A percentile compares a stretch with the other conserved stretches of the same genome.
phyloP scores from a whole-genome alignment of 92 coral and sea anemone genomes.

The Scolanthus callimorphus region DNA sequence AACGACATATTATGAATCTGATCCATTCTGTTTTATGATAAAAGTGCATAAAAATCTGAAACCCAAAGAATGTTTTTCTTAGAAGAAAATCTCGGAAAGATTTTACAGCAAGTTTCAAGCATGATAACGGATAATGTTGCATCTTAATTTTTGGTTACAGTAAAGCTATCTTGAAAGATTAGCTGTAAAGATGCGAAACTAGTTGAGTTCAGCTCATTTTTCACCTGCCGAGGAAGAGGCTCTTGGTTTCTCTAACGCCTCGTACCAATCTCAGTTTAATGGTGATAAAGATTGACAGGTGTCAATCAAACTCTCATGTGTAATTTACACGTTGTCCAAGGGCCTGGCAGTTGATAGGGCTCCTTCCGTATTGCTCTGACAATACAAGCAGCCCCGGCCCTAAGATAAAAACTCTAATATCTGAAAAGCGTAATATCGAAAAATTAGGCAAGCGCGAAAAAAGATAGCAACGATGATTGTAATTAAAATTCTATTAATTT shows the following conservation, averaged over 20 bases:
- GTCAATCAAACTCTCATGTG: conserved; percentile 25
- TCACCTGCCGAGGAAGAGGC: conserved; percentile 4
- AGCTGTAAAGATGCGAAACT: not conserved
- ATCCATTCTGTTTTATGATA: too few relatives aligned
- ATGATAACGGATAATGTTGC: too few relatives aligned
- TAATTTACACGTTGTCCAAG: conserved; percentile 44
- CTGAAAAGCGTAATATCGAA: conserved; percentile 10
- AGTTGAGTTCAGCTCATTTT: not conserved
- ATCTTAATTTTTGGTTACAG: too few relatives aligned
- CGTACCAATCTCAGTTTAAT: conserved; percentile 15
- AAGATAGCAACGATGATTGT: conserved; percentile 34
- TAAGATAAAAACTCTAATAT: conserved; percentile 9
- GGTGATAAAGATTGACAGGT: conserved; percentile 22
- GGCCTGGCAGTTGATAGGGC: conserved; percentile 65
- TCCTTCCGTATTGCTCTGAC: conserved; percentile 74
- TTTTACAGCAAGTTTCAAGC: too few relatives aligned
- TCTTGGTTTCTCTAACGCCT: not conserved
- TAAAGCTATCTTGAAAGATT: not conserved
- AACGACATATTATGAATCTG: too few relatives aligned
- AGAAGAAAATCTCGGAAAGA: too few relatives aligned
- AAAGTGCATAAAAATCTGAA: too few relatives aligned
- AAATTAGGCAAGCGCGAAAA: conserved; percentile 4
- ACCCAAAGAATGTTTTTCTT: too few relatives aligned
- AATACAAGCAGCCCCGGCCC: conserved; percentile 20
- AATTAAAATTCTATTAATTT: conserved; percentile 29